A percentile compares a stretch with the other conserved stretches of the same genome.
These are phyloP conservation scores for Amphimallon solstitiale DNA, from an alignment of 2,888 invertebrate genomes.

Conservation along the genomic window DNA sequence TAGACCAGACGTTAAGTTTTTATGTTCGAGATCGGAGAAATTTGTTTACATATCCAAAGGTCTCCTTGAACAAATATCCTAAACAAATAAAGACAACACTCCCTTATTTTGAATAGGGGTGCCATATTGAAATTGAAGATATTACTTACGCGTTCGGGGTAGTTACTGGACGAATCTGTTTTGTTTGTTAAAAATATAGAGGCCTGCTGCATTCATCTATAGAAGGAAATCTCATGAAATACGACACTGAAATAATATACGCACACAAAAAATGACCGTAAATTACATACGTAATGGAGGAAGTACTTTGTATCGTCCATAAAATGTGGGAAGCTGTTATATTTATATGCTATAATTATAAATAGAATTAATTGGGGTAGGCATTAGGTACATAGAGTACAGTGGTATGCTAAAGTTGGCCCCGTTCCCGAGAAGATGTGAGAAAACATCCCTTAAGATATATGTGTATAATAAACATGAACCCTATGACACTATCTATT, in stretches of 20 bases:
- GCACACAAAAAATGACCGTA: slow-evolving; percentile 26
- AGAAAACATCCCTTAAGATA: too few relatives aligned
- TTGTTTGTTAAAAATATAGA: slow-evolving; percentile 37
- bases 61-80: slow-evolving; percentile 57
- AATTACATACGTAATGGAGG: slow-evolving; percentile 15
- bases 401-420: too few relatives aligned
- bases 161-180: slow-evolving; percentile 32
- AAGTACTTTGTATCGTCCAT: slow-evolving; percentile 27
- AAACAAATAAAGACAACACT: slow-evolving; percentile 58
- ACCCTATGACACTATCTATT: too few relatives aligned
- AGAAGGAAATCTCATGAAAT: slow-evolving; percentile 36
- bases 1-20: slow-evolving; percentile 36
- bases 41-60: slow-evolving; percentile 57
- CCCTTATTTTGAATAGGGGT: slow-evolving; percentile 51
- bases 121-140: slow-evolving; percentile 48
- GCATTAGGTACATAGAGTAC: neutral
- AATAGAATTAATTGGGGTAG: slow-evolving; percentile 26
- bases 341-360: slow-evolving; percentile 12
- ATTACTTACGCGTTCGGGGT: slow-evolving; percentile 41
- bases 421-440: too few relatives aligned
- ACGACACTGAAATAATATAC: slow-evolving; percentile 34
- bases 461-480: too few relatives aligned
- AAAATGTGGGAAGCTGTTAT: slow-evolving; percentile 22
- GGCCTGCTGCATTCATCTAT: slow-evolving; percentile 11
- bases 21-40: slow-evolving; percentile 49